Base-by-base conservation (phyloP, 2,113 vertebrate genomes). In the Myocastor coypus region DNA sequence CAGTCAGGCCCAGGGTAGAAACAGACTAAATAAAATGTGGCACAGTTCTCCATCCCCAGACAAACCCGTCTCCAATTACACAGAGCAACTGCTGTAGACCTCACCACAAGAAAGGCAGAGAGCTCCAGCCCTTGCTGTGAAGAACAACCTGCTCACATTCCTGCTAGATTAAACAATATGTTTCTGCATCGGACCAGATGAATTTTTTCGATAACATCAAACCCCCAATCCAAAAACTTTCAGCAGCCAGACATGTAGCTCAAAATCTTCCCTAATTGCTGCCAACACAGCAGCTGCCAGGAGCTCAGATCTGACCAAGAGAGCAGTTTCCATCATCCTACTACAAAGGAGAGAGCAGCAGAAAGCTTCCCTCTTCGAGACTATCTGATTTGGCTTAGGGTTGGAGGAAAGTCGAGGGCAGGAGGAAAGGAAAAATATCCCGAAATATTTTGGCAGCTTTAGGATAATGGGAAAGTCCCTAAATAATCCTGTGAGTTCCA, bases 281-380 rank as follows among this genome's bases (percentile, higher is more conserved):
- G 97, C 96, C 97, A 97, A 91, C 83, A 94, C 92, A 81, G 97
- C 97, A 98, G 97, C 97, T 96, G 97, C 95, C 96, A 95, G 94
- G 77, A 92, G 87, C 92, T 88, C 73, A 73, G 22, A 46, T 80
- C 50, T 77, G 87, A 96, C 82, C 22, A 57, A 63, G 77, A 87
- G 78, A 91, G 52, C 68, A 83, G 93, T 97, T 97, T 97, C 96
- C 92, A 89, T 92, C 77, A 87, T 95, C 82, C 50, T 73, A 88
- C 77, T n/a, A 91, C 73, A 96, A 90, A 95, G 71, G 71, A n/a
- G 22, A 63, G 52, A 81, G 4, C 77, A 57, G 91, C 91, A 63
- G 68, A 75, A 81, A 64, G n/a, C 32, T 34, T 82, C 73, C 55
- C 66, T 50, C 63, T 37, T 24, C n/a, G 32, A 22, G 42, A 40